Conservation (phyloP, 2,888 invertebrate species). For the Globia sparganii region DNA sequence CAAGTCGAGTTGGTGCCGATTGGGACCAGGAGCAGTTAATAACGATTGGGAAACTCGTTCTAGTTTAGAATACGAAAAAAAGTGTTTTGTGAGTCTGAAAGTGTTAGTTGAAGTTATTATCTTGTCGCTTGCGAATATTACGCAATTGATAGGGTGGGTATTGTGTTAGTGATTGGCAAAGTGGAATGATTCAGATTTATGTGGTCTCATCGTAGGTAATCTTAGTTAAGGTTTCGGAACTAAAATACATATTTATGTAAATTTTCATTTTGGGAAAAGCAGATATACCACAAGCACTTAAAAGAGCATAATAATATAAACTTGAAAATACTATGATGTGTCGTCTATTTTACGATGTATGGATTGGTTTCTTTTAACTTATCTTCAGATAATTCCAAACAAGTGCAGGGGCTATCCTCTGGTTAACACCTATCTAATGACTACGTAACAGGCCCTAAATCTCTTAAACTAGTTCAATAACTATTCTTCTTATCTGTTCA, state of each 20-base stretch:
- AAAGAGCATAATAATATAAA: background rate
- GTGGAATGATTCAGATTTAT: no score
- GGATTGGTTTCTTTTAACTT: background rate
- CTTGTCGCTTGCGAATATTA: conserved; percentile 26
- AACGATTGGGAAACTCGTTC: conserved; percentile 47
- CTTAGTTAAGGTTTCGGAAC: background rate
- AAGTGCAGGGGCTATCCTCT: background rate
- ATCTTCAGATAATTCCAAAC: background rate
- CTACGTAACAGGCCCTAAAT: background rate
- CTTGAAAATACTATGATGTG: background rate
- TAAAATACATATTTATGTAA: background rate
- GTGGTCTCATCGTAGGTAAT: background rate
- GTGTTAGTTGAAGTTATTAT: conserved; percentile 17
- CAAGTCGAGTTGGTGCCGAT: conserved; percentile 43
- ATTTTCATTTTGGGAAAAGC: background rate
- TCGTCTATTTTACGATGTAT: background rate
- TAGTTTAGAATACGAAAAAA: conserved; percentile 32
- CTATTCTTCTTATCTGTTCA: background rate
- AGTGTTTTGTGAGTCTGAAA: conserved; percentile 19
- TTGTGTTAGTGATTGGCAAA: no score
- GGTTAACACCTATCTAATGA: background rate
- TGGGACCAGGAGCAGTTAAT: conserved; percentile 21
- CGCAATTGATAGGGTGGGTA: background rate
- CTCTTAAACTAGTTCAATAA: background rate
- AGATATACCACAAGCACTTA: background rate